Evolutionary conservation across 1,140 invertebrate species (phyloP).

Genomic region (Aphidius gifuensis): DNA sequence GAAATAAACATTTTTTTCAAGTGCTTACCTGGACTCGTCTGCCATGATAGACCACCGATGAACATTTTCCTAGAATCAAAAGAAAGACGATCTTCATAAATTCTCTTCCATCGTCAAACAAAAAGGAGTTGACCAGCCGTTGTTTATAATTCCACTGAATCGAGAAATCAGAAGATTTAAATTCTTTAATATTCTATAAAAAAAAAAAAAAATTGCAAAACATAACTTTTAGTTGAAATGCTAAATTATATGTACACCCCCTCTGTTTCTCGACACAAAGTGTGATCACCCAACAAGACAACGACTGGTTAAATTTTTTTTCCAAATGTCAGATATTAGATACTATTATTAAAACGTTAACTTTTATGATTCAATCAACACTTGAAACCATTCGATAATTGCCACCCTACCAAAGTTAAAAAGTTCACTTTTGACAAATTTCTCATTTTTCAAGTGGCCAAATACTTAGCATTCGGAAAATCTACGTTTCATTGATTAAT

Average conservation of each 20-base stretch:
- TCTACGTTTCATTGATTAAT: no score
- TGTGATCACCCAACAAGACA: conserved; percentile 48
- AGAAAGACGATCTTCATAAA: conserved; percentile 35
- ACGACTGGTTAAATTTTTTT: no score
- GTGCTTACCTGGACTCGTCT: conserved; percentile 95
- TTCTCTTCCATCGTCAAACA: conserved; percentile 9
- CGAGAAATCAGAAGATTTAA: neutral
- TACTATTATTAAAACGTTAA: no score
- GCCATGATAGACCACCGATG: conserved; percentile 98
- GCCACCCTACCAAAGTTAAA: no score
- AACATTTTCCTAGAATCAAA: conserved; percentile 92
- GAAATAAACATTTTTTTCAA: no score
- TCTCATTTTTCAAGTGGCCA: no score
- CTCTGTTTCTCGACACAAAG: conserved; percentile 40
- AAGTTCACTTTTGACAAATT: no score
- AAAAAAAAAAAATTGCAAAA: neutral
- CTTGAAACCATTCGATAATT: no score
- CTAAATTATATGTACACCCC: conserved; percentile 35
- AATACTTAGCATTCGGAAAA: no score
- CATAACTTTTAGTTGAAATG: conserved; percentile 28
- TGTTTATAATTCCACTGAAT: neutral
- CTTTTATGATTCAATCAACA: no score
- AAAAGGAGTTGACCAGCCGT: neutral
- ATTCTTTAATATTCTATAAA: neutral
- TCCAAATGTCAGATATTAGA: no score